Conservation (phyloP, 2,113 vertebrate species). For the Ancistrus triradiatus region DNA sequence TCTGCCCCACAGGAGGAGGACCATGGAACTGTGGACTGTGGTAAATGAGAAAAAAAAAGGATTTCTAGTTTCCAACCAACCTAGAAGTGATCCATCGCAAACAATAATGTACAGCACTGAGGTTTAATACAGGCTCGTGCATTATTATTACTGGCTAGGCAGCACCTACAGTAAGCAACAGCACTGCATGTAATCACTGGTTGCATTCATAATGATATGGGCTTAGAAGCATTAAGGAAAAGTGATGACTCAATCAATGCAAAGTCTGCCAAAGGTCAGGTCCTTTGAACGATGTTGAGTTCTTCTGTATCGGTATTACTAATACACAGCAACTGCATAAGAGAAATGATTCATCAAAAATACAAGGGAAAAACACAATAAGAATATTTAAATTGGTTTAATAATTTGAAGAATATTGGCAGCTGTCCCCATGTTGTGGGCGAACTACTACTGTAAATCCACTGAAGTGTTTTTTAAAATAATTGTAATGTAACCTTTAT, state of each 20-base stretch:
- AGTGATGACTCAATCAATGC: neutral
- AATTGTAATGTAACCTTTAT: too few species aligned
- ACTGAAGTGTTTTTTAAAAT: too few species aligned
- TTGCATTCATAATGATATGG: neutral
- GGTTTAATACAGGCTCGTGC: neutral
- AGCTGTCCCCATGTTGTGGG: too few species aligned
- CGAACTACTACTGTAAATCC: too few species aligned
- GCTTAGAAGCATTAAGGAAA: neutral
- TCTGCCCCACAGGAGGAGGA: neutral
- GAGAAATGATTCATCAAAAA: too few species aligned
- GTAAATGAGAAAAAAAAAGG: too few species aligned
- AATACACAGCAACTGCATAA: too few species aligned
- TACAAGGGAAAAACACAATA: too few species aligned
- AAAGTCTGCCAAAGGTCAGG: constrained; percentile 33
- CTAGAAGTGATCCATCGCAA: constrained; percentile 2
- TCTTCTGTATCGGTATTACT: neutral
- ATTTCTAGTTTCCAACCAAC: neutral
- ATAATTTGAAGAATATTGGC: too few species aligned
- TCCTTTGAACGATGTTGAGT: neutral
- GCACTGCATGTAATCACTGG: neutral
- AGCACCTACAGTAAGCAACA: neutral
- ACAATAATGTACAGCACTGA: neutral
- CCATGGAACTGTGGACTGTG: too few species aligned
- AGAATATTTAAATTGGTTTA: too few species aligned
- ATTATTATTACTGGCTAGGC: neutral